Evolutionary conservation across 2,113 vertebrate species (phyloP).

Genomic region (Pogona vitticeps): DNA sequence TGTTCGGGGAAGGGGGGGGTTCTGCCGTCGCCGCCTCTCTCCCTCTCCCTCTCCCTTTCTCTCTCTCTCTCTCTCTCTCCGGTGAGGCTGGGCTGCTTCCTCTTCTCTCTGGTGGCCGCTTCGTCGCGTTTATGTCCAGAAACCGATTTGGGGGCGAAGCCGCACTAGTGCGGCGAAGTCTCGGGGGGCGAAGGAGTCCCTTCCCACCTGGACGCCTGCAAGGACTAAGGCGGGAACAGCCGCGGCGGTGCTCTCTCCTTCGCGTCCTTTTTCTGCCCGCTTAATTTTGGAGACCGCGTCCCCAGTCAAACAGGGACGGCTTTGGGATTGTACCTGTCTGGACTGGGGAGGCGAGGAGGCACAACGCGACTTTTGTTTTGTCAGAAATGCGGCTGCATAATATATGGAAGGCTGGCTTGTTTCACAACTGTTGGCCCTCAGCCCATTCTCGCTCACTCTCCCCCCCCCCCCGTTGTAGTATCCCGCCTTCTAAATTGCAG

Average conservation of each 20-base stretch:
- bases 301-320: neutral
- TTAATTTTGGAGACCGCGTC: neutral
- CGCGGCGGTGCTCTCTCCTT: accelerated
- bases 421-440: too few relatives aligned
- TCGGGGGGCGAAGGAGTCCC: neutral
- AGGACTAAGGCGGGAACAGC: accelerated
- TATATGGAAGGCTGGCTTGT: too few relatives aligned
- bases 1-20: neutral
- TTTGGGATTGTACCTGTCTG: too few relatives aligned
- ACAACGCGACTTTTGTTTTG: too few relatives aligned
- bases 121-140: neutral
- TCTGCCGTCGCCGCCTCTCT: neutral
- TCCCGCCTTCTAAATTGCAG: too few relatives aligned
- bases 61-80: neutral
- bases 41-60: neutral
- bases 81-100: neutral
- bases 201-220: accelerated
- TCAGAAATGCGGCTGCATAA: too few relatives aligned
- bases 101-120: neutral
- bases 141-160: too few relatives aligned
- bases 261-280: neutral
- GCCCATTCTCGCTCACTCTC: too few relatives aligned
- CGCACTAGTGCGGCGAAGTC: neutral
- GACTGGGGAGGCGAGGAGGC: neutral
- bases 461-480: too few relatives aligned